phyloP scores from a whole-genome alignment of 2,113 vertebrate genomes.

The Picathartes gymnocephalus region DNA sequence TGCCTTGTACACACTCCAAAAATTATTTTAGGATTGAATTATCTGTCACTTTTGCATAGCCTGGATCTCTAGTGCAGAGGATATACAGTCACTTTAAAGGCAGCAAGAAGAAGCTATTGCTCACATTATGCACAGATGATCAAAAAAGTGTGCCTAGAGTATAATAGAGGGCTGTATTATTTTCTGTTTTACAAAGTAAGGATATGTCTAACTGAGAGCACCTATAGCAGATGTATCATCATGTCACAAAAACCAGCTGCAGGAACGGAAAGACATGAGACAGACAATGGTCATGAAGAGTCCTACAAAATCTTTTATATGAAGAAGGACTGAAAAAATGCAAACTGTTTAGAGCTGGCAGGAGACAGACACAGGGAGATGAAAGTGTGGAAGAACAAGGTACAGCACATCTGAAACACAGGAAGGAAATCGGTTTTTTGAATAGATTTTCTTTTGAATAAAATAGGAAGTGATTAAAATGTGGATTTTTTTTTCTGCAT shows the following conservation, averaged over 20 bases:
- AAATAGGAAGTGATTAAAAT: conserved; percentile 16
- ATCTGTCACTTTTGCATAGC: neutral
- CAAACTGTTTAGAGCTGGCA: neutral
- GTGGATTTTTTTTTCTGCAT: neutral
- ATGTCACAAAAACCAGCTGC: neutral
- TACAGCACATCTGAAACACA: neutral
- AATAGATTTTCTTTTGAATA: neutral
- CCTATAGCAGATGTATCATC: neutral
- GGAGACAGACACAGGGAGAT: neutral
- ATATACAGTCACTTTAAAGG: neutral
- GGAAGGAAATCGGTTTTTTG: neutral
- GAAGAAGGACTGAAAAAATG: neutral
- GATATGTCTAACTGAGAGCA: neutral
- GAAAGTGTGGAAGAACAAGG: neutral
- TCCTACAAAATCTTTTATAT: neutral
- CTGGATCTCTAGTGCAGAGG: neutral
- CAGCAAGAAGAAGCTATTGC: neutral
- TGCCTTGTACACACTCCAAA: neutral
- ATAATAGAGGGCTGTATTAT: neutral
- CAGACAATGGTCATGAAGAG: neutral
- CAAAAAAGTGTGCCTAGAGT: neutral
- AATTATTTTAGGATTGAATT: conserved; percentile 4
- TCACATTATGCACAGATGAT: neutral
- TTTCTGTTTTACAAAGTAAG: neutral
- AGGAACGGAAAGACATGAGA: neutral